These are phyloP conservation scores for Polypterus senegalus DNA, from an alignment of 2,113 vertebrate species.

Conservation along the genomic window DNA sequence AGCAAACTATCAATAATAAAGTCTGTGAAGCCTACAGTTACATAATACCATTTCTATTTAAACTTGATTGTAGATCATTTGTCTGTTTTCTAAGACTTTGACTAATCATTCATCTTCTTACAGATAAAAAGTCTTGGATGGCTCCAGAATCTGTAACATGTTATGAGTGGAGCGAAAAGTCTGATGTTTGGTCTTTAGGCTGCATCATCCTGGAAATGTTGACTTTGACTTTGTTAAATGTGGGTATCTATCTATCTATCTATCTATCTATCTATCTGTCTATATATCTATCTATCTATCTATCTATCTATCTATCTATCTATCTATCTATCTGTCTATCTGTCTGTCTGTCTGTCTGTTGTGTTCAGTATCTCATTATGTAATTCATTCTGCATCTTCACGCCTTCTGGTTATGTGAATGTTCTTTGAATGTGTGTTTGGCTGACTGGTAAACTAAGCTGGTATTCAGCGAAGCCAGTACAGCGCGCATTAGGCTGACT, in stretches of 20 bases:
- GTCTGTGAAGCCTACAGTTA: too few species aligned
- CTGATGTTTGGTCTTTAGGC: slow-evolving; percentile 61
- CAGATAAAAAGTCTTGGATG: slow-evolving; percentile 48
- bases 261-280: neutral
- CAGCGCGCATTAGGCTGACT: too few species aligned
- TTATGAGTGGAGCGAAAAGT: slow-evolving; percentile 42
- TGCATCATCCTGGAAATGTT: slow-evolving; percentile 53
- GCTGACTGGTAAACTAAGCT: too few species aligned
- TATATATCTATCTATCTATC: neutral
- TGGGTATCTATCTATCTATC: slow-evolving; percentile 22
- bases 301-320: neutral
- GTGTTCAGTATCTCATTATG: too few species aligned
- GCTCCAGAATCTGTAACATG: slow-evolving; percentile 46
- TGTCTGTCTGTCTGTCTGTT: neutral
- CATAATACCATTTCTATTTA: too few species aligned
- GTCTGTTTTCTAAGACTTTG: too few species aligned
- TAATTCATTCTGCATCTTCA: too few species aligned
- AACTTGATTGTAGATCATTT: too few species aligned
- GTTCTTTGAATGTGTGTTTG: too few species aligned
- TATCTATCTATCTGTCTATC: neutral
- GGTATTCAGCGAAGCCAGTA: too few species aligned
- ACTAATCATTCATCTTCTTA: neutral
- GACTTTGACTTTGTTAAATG: slow-evolving; percentile 36
- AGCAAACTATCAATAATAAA: too few species aligned
- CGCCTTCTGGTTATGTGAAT: too few species aligned